Evolutionary conservation across 2,113 vertebrate species (phyloP).

Genomic region (Danio rerio): DNA sequence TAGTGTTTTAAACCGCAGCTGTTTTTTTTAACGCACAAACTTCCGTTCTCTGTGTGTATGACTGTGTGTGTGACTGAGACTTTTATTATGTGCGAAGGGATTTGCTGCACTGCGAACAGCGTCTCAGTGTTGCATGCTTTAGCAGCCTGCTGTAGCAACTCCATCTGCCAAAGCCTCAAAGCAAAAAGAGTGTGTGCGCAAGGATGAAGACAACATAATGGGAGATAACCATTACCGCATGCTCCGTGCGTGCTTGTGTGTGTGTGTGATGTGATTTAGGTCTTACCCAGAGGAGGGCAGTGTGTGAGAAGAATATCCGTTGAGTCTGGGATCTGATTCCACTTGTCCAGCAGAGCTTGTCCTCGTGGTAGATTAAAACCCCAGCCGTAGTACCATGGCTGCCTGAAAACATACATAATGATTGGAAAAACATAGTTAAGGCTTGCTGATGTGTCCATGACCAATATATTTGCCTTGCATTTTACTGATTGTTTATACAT

Average conservation of each 20-base stretch:
- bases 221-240: slow-evolving; percentile 28
- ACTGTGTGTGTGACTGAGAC: slow-evolving; percentile 41
- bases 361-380: slow-evolving; percentile 95
- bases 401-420: slow-evolving; percentile 76
- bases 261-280: slow-evolving; percentile 43
- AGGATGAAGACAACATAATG: slow-evolving; percentile 28
- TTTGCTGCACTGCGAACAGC: slow-evolving; percentile 67
- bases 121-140: slow-evolving; percentile 77
- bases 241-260: slow-evolving; percentile 19
- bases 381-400: slow-evolving; percentile 98
- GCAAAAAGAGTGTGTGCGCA: slow-evolving; percentile 56
- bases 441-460: slow-evolving; percentile 19
- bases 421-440: slow-evolving; percentile 15
- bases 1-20: slow-evolving; percentile 55
- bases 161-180: slow-evolving; percentile 77
- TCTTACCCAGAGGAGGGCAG: slow-evolving; percentile 93
- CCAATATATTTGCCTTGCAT: neutral
- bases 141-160: slow-evolving; percentile 81
- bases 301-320: slow-evolving; percentile 95
- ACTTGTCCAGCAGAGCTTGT: slow-evolving; percentile 95
- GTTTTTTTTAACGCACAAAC: slow-evolving; percentile 37
- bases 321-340: slow-evolving; percentile 95
- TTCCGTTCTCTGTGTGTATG: slow-evolving; percentile 24
- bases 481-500: slow-evolving; percentile 39
- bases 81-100: slow-evolving; percentile 62